A percentile compares a stretch with the other conserved stretches of the same genome.
Evolutionary conservation across 1,140 invertebrate species (phyloP).

Genomic region (Portunus trituberculatus): DNA sequence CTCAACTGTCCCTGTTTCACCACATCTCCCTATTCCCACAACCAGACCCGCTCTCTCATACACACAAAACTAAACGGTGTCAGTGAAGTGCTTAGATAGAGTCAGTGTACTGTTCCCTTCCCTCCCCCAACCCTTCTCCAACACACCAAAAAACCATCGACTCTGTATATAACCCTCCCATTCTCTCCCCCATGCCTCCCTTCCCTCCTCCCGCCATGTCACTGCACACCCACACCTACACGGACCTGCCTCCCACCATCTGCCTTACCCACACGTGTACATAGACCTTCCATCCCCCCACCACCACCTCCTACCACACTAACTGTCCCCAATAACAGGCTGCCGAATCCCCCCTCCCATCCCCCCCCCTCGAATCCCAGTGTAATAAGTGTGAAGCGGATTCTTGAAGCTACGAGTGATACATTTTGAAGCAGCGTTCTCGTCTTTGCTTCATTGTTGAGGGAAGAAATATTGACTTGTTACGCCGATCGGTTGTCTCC

Average conservation of each 20-base stretch:
- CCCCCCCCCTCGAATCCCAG: not conserved
- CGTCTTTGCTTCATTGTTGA: not conserved
- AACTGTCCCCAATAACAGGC: slow-evolving; percentile 18
- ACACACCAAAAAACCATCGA: not conserved
- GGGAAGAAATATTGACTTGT: not conserved
- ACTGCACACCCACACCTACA: not conserved
- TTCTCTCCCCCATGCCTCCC: not conserved
- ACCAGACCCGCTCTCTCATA: not conserved
- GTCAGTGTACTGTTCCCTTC: not conserved
- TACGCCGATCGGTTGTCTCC: not conserved
- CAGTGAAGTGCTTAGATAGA: slow-evolving; percentile 31
- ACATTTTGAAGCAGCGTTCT: not conserved
- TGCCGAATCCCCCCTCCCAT: not conserved
- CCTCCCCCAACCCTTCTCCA: not conserved
- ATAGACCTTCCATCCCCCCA: not conserved
- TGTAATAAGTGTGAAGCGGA: slow-evolving; percentile 29
- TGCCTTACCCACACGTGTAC: not conserved
- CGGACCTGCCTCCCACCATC: not conserved
- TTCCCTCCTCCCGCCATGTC: not conserved
- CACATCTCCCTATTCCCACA: not conserved
- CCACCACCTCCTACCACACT: not conserved
- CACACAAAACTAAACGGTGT: not conserved
- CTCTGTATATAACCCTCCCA: not conserved
- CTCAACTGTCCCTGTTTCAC: not conserved
- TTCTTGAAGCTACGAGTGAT: slow-evolving; percentile 34